Base-by-base conservation (phyloP, 2,888 invertebrate species). In the Cephus pygmeus region DNA sequence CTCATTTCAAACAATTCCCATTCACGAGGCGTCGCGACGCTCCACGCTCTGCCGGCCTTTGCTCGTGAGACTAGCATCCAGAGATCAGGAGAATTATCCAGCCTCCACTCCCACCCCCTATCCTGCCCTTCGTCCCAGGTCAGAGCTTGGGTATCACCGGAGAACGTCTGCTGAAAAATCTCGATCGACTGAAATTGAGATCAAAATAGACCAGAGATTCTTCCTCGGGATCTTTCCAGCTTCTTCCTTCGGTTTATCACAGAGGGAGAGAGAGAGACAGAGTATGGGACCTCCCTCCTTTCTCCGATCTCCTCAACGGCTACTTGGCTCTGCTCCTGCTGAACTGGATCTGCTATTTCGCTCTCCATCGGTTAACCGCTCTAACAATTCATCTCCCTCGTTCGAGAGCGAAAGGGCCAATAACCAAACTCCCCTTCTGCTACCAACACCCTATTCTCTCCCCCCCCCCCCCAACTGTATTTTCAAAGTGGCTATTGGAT, bases 1-100 rank as follows among this genome's bases (percentile, higher is more conserved):
- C 85, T 85, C 86, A 86, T 87, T 88, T 85, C 82, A 76, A 84
- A 84, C 87, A 83, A 88, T 89, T 89, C 82, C 86, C 85, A 89
- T 89, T 90, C 87, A 86, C 83, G 81, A 77, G 79, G 84, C 84
- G 83, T 80, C 79, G 73, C 77, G 76, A 36, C 80, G 82, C 81
- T 82, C 79, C 77, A 80, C 80, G 78, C 81, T 83, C 79, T 81
- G 73, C 79, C 79, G 78, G 76, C 78, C 77, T 77, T 73, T 75
- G 69, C 75, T 71, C 76, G 56, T 56, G 56, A 56, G 23, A 56
- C 56, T 56, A 23, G 56, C 23, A 56, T 56, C 56, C 56, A 56
- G 56, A 56, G 23, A 56, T 56, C 56, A 1, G 15, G 6, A 23
- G 56, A 56, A 56, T 23, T 56, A 56, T 56, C 56, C 23, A 56